Evolutionary conservation across 1,140 invertebrate genomes (phyloP).

Genomic region (Temnothorax curvispinosus): DNA sequence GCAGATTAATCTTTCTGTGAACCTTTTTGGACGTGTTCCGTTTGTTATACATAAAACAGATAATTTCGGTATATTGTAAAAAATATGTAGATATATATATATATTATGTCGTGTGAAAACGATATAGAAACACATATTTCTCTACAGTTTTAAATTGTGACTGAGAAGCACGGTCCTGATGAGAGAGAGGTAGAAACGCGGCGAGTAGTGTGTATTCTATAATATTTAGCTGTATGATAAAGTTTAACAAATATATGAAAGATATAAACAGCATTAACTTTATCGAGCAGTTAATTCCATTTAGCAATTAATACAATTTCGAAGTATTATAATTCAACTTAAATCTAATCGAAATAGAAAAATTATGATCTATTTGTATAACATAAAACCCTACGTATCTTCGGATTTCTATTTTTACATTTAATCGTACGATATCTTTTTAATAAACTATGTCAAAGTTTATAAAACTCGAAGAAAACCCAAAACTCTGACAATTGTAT

Average conservation of each 20-base stretch:
- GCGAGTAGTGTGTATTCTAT: neutral
- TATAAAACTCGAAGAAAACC: neutral
- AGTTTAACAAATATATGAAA: neutral
- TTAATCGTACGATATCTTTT: too few species aligned
- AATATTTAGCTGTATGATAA: neutral
- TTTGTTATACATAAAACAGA: neutral
- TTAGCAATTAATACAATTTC: neutral
- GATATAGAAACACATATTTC: neutral
- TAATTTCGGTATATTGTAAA: conserved; percentile 47
- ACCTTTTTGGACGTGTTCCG: neutral
- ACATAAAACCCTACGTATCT: too few species aligned
- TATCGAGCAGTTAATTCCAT: neutral
- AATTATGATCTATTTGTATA: neutral
- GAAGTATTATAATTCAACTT: too few species aligned
- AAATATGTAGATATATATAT: conserved; percentile 56
- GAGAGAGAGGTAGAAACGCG: neutral
- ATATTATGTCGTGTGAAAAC: neutral
- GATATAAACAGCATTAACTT: neutral
- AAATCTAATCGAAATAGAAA: neutral
- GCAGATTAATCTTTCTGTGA: neutral
- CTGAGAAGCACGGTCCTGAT: neutral
- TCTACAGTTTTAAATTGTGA: neutral
- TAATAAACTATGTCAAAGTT: too few species aligned
- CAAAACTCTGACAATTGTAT: neutral
- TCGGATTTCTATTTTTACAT: too few species aligned